phyloP scores from a whole-genome alignment of 2,113 vertebrate species.

The Brachypodius melanocephalos region DNA sequence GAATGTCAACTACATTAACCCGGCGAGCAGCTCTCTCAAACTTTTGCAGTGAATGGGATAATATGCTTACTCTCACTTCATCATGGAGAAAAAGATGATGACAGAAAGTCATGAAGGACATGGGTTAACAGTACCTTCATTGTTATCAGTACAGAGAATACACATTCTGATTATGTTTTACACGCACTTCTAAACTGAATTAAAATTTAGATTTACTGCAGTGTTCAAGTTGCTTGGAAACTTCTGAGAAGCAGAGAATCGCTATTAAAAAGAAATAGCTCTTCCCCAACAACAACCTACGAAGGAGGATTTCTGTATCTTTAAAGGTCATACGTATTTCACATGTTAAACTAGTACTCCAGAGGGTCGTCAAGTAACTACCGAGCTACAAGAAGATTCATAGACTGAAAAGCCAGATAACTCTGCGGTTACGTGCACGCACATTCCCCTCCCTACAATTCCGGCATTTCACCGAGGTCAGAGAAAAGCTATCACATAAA shows the following conservation, averaged over 20 bases:
- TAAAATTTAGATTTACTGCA: not conserved
- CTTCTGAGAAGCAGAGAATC: not conserved
- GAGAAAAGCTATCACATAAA: conserved; percentile 23
- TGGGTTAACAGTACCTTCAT: not conserved
- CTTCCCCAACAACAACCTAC: not conserved
- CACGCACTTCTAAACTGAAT: not conserved
- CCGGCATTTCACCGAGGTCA: conserved; percentile 23
- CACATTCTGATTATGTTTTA: not conserved
- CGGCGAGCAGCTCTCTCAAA: not conserved
- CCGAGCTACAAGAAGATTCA: not conserved
- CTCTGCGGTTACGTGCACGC: not conserved
- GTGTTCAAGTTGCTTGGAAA: conserved; percentile 46
- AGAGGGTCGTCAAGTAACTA: not conserved
- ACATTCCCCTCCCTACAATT: not conserved
- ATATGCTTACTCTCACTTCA: not conserved
- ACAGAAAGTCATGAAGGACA: not conserved
- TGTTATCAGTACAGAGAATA: not conserved
- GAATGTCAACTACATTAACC: not conserved
- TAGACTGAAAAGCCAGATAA: not conserved
- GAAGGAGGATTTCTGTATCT: not conserved
- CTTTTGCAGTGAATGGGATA: not conserved
- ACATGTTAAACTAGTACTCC: not conserved
- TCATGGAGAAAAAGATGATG: not conserved
- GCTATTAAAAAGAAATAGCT: not conserved
- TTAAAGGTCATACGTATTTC: not conserved